Conservation (phyloP, 2,888 invertebrate species). For the Tiliacea citrago region DNA sequence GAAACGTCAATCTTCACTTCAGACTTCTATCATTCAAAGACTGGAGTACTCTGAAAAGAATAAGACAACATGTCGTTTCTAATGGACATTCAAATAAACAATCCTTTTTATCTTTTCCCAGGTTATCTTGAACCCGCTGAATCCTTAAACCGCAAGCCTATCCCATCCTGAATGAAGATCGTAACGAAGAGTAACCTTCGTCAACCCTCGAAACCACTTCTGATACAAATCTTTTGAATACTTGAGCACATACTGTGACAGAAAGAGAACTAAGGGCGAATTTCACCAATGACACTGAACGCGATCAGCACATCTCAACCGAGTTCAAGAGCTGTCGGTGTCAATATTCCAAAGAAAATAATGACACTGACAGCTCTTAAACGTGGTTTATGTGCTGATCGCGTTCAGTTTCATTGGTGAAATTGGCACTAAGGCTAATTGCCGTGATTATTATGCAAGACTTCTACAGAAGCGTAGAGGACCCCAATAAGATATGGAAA, state of each 20-base stretch:
- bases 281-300: too few species aligned
- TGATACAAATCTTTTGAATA: conserved; percentile 22
- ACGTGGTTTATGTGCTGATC: too few species aligned
- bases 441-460: not conserved
- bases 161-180: conserved; percentile 31
- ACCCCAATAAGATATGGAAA: not conserved
- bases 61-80: not conserved
- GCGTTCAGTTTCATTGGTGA: too few species aligned
- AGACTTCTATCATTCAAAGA: not conserved
- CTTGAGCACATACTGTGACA: not conserved
- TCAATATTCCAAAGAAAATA: too few species aligned
- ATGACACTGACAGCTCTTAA: too few species aligned
- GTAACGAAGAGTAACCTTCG: conserved; percentile 11
- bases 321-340: too few species aligned
- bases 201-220: conserved; percentile 14
- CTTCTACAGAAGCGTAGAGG: too few species aligned
- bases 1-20: not conserved
- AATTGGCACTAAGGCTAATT: not conserved
- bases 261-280: not conserved
- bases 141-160: conserved; percentile 19
- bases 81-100: too few species aligned
- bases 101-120: conserved; percentile 28
- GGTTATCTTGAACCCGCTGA: conserved; percentile 33
- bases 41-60: not conserved
- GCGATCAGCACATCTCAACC: too few species aligned